Evolutionary conservation across 2,888 invertebrate species (phyloP).

Genomic region (Notodonta dromedarius): DNA sequence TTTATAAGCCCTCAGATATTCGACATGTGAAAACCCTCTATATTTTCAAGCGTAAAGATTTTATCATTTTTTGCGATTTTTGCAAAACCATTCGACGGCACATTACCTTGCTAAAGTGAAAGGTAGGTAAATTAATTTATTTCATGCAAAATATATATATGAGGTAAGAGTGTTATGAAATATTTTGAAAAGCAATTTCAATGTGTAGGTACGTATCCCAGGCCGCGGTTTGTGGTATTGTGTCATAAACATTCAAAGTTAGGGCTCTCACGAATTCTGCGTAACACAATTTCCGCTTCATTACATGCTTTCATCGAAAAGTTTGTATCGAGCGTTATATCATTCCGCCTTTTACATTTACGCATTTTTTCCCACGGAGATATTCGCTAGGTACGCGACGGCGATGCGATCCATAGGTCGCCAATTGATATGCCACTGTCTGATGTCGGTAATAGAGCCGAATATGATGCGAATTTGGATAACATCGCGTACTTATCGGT

Average conservation of each 20-base stretch:
- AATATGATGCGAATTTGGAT: too few relatives aligned
- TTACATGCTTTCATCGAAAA: conserved; percentile 11
- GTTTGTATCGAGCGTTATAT: conserved; percentile 8
- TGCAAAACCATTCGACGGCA: neutral
- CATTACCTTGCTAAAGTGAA: too few relatives aligned
- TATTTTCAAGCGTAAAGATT: neutral
- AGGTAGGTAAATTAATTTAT: too few relatives aligned
- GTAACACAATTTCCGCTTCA: conserved; percentile 8
- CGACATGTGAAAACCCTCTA: neutral
- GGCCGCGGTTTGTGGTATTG: conserved; percentile 3
- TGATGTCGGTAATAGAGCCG: too few relatives aligned
- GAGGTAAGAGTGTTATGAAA: neutral
- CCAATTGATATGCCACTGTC: too few relatives aligned
- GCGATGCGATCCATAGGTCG: too few relatives aligned
- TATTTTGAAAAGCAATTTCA: neutral
- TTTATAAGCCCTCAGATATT: conserved; percentile 7
- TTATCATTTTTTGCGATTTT: neutral
- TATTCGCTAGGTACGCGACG: too few relatives aligned
- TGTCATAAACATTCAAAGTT: conserved; percentile 18
- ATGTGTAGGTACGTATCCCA: neutral
- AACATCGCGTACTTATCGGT: too few relatives aligned
- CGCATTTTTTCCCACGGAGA: neutral
- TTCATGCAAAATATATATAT: too few relatives aligned
- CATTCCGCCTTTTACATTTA: conserved; percentile 5
- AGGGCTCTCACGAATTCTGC: conserved; percentile 2